Evolutionary conservation across 2,797 vertebrate genomes (phyloP), one percentile per base, ranked within the genome.

Genomic region (Etheostoma nigrum): DNA sequence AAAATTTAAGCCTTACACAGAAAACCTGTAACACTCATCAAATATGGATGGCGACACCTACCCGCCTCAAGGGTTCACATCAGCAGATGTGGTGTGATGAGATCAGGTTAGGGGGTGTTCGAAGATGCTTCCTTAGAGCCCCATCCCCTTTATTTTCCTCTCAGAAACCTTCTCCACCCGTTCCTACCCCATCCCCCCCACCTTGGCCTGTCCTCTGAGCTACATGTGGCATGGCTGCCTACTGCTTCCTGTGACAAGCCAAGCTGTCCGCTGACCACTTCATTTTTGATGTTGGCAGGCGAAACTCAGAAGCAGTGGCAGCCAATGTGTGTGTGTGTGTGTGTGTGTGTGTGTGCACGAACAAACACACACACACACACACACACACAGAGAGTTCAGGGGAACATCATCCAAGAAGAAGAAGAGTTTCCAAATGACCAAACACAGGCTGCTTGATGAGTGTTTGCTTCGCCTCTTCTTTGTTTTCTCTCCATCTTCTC

Each of bases 191-290:
- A 27, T 4, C 74, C 69, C 11, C 75, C 84, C 88, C 88, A 87
- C 86, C 91, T 92, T 89, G 91, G 89, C 85, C 85, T 86, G 89
- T 92, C 93, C 92, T 92, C 91, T 90, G 87, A 91, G 87, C 92
- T 88, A 84, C 93, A 90, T 87, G 91, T 85, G 91, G 92, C 79
- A 40, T 0, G 74, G 86, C 86, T 62, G 83, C 91, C 91, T 63
- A 87, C 90, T 86, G 91, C 86, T 91, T 89, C 83, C 87, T 79
- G 84, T 93, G 91, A 93, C 91, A 93, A 90, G 87, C 92, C 92
- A 91, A 91, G 91, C 94, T 93, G 91, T 92, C 91, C 62, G 82
- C 90, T 93, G 93, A 94, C 91, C 92, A 86, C 94, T 94, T 94
- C 92, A 94, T 94, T 89, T 91, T 73, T 89, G 81, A 86, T 79